A percentile compares a stretch with the other conserved stretches of the same genome.
Evolutionary conservation across 1,140 invertebrate genomes (phyloP).

Genomic region (Helicoverpa armigera): DNA sequence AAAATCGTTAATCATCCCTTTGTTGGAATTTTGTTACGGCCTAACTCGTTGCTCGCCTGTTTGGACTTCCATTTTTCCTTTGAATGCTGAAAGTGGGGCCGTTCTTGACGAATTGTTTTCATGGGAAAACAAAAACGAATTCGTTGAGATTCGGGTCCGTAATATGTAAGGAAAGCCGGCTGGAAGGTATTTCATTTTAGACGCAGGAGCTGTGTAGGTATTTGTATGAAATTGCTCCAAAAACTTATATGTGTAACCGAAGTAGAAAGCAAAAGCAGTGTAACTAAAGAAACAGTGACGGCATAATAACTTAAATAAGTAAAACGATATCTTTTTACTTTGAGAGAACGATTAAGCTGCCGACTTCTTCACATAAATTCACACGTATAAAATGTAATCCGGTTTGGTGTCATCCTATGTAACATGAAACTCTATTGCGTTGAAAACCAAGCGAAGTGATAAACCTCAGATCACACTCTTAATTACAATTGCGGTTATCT

Average conservation of each 20-base stretch:
- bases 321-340: constrained; percentile 16
- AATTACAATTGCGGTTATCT: constrained; percentile 42
- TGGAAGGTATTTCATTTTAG: constrained; percentile 23
- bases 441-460: constrained; percentile 40
- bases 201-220: constrained; percentile 10
- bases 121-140: constrained; percentile 69
- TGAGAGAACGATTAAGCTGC: constrained; percentile 36
- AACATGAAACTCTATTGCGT: constrained; percentile 44
- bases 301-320: not conserved
- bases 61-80: constrained; percentile 83
- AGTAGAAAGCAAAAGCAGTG: not conserved
- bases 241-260: constrained; percentile 6
- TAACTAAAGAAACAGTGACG: constrained; percentile 6
- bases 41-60: constrained; percentile 85
- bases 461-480: constrained; percentile 49
- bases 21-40: constrained; percentile 86
- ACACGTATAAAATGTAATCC: constrained; percentile 40
- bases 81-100: constrained; percentile 73
- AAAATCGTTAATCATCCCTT: constrained; percentile 86
- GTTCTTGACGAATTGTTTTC: constrained; percentile 85
- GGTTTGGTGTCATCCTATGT: constrained; percentile 47
- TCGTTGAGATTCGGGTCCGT: constrained; percentile 46
- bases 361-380: constrained; percentile 42
- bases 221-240: constrained; percentile 27
- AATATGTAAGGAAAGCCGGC: constrained; percentile 47